These are phyloP conservation scores for Montipora foliosa DNA, from an alignment of 64 coral and sea anemone species.

Conservation along the genomic window DNA sequence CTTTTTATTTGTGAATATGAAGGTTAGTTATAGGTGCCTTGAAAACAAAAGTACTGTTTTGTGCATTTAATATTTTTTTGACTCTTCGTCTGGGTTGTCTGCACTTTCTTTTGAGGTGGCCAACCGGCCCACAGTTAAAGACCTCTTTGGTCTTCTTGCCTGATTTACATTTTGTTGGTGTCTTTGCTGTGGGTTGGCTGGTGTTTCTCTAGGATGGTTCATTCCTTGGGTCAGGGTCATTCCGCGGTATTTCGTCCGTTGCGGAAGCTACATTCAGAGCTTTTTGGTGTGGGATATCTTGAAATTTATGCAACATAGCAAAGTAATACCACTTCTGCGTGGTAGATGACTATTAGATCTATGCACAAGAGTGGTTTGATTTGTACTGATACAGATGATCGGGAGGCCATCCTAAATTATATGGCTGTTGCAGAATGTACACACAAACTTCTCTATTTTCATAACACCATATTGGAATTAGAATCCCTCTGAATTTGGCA, in stretches of 20 bases:
- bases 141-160: no score
- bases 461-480: not conserved
- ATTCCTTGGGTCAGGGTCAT: not conserved
- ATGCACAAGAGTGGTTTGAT: not conserved
- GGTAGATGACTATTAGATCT: not conserved
- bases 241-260: not conserved
- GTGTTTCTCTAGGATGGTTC: no score
- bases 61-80: no score
- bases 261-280: not conserved
- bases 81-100: no score
- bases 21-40: no score
- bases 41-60: no score
- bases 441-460: slow-evolving; percentile 1
- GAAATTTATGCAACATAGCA: not conserved
- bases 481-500: not conserved
- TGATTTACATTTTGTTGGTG: no score
- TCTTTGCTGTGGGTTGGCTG: no score
- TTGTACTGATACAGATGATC: not conserved
- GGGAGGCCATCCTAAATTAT: not conserved
- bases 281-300: not conserved
- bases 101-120: no score
- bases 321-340: not conserved
- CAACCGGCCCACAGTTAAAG: no score
- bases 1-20: no score
- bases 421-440: slow-evolving; percentile 6